Conservation (phyloP, 2,888 invertebrate species). For the Pammene fasciana region DNA sequence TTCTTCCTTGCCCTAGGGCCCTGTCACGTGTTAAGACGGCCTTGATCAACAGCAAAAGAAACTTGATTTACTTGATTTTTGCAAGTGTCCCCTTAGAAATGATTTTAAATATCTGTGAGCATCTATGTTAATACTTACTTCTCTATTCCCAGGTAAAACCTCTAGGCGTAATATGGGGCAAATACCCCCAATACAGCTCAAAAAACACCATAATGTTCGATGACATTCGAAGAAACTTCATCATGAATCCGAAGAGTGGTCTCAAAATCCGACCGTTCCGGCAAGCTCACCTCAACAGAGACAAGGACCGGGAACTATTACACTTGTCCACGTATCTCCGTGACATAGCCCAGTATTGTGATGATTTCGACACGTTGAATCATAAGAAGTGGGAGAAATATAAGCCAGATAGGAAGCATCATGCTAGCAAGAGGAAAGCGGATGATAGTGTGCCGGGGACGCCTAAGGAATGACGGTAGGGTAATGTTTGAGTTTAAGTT, state of each 20-base stretch:
- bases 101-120: too few species aligned
- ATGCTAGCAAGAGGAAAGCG: constrained; percentile 76
- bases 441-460: constrained; percentile 70
- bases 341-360: constrained; percentile 90
- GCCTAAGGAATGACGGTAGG: constrained; percentile 69
- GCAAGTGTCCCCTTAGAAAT: too few species aligned
- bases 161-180: constrained; percentile 98
- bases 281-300: constrained; percentile 94
- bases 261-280: constrained; percentile 95
- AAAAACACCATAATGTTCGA: constrained; percentile 99
- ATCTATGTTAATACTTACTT: too few species aligned
- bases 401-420: constrained; percentile 76
- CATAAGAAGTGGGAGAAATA: constrained; percentile 97
- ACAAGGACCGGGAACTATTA: constrained; percentile 91
- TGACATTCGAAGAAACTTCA: constrained; percentile 96
- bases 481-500: not conserved
- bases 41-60: too few species aligned
- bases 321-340: constrained; percentile 91
- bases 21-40: too few species aligned
- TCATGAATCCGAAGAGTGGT: constrained; percentile 98
- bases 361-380: constrained; percentile 92
- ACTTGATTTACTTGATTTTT: too few species aligned
- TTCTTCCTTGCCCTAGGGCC: too few species aligned
- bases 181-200: constrained; percentile 92
- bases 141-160: constrained; percentile 90